Evolutionary conservation across 2,113 vertebrate species (phyloP), one percentile per base, ranked within the genome.

Genomic region (Panthera tigris): DNA sequence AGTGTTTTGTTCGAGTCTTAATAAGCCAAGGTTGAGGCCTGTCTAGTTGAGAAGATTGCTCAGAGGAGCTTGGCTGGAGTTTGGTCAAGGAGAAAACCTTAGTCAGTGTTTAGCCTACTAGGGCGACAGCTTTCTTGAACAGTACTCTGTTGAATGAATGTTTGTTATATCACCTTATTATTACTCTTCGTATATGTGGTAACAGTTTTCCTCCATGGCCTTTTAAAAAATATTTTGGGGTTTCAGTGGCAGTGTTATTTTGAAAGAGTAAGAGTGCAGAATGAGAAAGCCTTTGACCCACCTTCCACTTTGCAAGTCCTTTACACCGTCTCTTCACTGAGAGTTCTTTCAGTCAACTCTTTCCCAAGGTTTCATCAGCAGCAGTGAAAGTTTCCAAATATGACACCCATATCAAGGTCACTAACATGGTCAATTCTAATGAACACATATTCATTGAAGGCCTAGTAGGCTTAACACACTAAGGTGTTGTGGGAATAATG

Each of bases 321-420:
- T 89, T 57, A 55, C 31, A 29, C 7, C 45, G 29, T 76, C 18
- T 41, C 29, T 95, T 31, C 73, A 55, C 1, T 6, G 4, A 74
- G 7, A 73, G 4, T 73, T 36, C 63, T 68, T 79, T 91, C n/a
- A 61, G 55, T 16, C 23, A 71, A 93, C 18, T 92, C 31, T 71
- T 89, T 96, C 33, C 27, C 41, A 65, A 74, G n/a, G 9, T 74
- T 85, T 85, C 8, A 48, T 31, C 84, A 48, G 52, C 48, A 74
- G 65, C 91, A 89, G 45, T 74, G 61, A 84, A 79, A 74, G 27
- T 93, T 96, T 84, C 82, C 36, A 80, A 65, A 80, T 55, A 74
- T 45, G 31, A 69, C 14, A 74, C 65, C 29, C 41, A 23, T 76
- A n/a, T 81, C 33, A 86, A 76, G 50, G 55, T 89, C 83, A 86